Evolutionary conservation across 2,797 vertebrate genomes (phyloP), one percentile per base, ranked within the genome.

Genomic region (Balearica regulorum): DNA sequence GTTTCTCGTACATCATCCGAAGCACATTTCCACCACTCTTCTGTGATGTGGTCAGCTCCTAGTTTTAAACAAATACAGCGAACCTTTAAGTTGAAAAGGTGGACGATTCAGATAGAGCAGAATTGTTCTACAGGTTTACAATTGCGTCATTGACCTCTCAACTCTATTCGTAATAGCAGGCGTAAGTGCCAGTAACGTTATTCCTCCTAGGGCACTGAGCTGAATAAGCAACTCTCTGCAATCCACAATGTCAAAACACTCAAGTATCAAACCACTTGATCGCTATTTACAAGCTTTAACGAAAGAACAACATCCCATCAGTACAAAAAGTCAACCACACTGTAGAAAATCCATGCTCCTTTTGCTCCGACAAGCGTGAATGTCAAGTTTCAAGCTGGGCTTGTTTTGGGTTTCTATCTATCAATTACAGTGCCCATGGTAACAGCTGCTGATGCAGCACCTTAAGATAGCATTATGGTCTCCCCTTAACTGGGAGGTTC

Each of bases 1-100:
- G 99, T 61, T 99, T 99, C 92, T 99, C 97, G 3, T 99, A 99
- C 99, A 99, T 99, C 99, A 99, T 98, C 92, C 98, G 98, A 89
- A 99, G 96, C 9, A 99, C 98, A 3, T 99, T 99, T 5, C 99
- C 99, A 0, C 99, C 99, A 1, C 98, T 99, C 95, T 98, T 98
- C 98, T 99, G 99, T 9, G 99, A 99, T 0, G 98, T 81, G 15
- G 97, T 99, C 97, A 99, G 97, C 97, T 99, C 99, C 99, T 99
- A 72, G 28, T 71, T 92, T 80, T 58, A 48, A 91, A 93, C 72
- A 35, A 79, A 93, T 16, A 85, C 66, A 76, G 49, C 4, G 3
- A 80, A 13, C 14, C 24, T 41, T 37, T 43, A 29, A n/a, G 25
- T 15, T 14, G 12, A 49, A 14, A 62, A 20, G 7, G 17, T 13